Evolutionary conservation across 2,888 invertebrate species (phyloP).

Genomic region (Priocnemis perturbator): DNA sequence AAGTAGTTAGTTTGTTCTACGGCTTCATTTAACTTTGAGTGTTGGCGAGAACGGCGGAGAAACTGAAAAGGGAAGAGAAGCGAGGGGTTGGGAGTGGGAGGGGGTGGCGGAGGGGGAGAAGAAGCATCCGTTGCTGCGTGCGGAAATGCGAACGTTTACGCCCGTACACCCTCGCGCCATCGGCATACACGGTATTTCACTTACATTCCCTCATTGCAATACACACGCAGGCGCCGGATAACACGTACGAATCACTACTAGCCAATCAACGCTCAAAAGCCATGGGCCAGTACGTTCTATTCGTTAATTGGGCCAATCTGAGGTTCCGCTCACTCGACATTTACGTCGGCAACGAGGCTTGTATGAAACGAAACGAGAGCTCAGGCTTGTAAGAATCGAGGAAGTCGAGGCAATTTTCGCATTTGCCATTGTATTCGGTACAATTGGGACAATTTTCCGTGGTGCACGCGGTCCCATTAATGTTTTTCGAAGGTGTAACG

Average conservation of each 20-base stretch:
- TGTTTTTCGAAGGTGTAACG: too few species aligned
- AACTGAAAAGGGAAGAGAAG: neutral
- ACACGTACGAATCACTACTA: slow-evolving; percentile 25
- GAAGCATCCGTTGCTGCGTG: neutral
- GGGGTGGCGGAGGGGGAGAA: slow-evolving; percentile 1
- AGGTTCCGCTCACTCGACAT: slow-evolving; percentile 22
- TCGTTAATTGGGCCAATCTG: slow-evolving; percentile 64
- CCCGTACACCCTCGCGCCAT: neutral
- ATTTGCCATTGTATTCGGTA: too few species aligned
- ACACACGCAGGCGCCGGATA: neutral
- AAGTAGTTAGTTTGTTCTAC: slow-evolving; percentile 45
- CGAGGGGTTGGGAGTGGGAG: neutral
- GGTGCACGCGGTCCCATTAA: too few species aligned
- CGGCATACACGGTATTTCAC: neutral
- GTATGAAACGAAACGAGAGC: neutral
- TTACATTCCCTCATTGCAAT: neutral
- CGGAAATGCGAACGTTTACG: slow-evolving; percentile 12
- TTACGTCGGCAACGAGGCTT: slow-evolving; percentile 13
- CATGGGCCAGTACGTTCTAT: slow-evolving; percentile 56
- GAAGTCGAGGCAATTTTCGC: slow-evolving; percentile 39
- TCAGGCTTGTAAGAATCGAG: slow-evolving; percentile 29
- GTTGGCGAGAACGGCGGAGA: neutral
- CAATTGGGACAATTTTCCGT: too few species aligned
- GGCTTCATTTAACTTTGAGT: slow-evolving; percentile 44
- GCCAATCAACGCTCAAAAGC: slow-evolving; percentile 57